Base-by-base conservation (phyloP, 35 echinoderm and acorn worm species). In the Eucidaris tribuloides region DNA sequence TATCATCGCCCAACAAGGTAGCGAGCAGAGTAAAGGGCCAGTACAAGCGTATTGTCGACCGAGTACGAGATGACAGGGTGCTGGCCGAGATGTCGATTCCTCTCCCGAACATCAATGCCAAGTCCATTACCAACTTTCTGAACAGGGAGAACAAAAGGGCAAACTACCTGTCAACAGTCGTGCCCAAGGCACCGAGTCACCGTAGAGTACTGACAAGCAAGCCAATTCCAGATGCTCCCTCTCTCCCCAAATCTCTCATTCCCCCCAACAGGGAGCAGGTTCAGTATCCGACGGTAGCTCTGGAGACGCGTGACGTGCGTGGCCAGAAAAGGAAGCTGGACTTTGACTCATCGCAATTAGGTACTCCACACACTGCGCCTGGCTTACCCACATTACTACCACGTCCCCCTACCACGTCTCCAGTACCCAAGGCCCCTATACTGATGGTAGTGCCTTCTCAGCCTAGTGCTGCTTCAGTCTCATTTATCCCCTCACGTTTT, bases 381-480 rank as follows among this genome's bases (percentile, higher is more conserved):
- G 20, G 14, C 7, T 25, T 36, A 34, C 64, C 65, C 7, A 41
- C 72, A 63, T 58, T 32, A 62, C 33, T 36, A 20, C 76, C 63
- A 62, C 22, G 42, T 43, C 30, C 31, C 31, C 23, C 19, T 13
- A 42, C 20, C 30, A 39, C 23, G 84, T 52, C 25, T 50, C 62
- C 62, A 31, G n/a, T 79, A 48, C 60, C 62, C 23, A 55, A 38
- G 57, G 86, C 85, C 29, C 85, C 85, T 41, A 62, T 87, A 18
- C 30, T 87, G 54, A 30, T 87, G 77, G 85, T 87, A 27, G 77
- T 87, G n/a, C 85, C 85, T 13, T 83, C 34, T 61, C 86, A 88
- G 78, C 86, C 86, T 20, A 37, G 17, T 5, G 78, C 86, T 43
- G 45, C 35, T 31, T 82, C 86, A 78, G 5, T 88, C 18, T 45